These are phyloP conservation scores for Drosophila rufa DNA, from an alignment of 1,140 invertebrate genomes.

Conservation along the genomic window DNA sequence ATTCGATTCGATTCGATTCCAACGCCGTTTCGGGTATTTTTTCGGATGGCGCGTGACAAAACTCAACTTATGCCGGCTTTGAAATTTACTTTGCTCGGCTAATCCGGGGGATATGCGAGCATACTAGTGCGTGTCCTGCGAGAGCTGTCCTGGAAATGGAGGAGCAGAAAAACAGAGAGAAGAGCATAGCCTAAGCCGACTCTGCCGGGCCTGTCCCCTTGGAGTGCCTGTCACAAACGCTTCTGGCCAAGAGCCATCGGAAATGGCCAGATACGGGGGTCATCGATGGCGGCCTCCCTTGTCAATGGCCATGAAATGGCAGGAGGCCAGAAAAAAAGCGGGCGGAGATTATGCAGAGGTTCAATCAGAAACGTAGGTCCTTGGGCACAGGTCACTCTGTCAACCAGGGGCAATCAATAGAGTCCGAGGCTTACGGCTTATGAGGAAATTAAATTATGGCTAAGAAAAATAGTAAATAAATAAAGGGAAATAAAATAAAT, in stretches of 20 bases:
- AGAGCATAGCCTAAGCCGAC: constrained; percentile 49
- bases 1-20: constrained; percentile 17
- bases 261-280: constrained; percentile 42
- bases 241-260: constrained; percentile 27
- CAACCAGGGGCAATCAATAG: constrained; percentile 7
- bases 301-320: constrained; percentile 33
- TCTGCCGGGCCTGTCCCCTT: constrained; percentile 22
- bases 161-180: background rate
- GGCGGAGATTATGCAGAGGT: constrained; percentile 4
- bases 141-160: constrained; percentile 14
- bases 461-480: background rate
- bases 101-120: constrained; percentile 44
- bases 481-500: too few relatives aligned
- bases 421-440: background rate
- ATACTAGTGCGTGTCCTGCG: constrained; percentile 14
- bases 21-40: constrained; percentile 39
- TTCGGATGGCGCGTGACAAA: constrained; percentile 64
- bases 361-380: constrained; percentile 22
- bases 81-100: constrained; percentile 62
- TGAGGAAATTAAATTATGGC: background rate
- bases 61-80: constrained; percentile 73
- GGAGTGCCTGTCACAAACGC: constrained; percentile 57
- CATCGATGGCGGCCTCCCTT: constrained; percentile 45
- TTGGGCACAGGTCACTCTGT: constrained; percentile 25
- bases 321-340: constrained; percentile 5